A percentile compares a stretch with the other conserved stretches of the same genome.
Conservation (phyloP, 2,113 vertebrate species). For the Phalacrocorax carbo region DNA sequence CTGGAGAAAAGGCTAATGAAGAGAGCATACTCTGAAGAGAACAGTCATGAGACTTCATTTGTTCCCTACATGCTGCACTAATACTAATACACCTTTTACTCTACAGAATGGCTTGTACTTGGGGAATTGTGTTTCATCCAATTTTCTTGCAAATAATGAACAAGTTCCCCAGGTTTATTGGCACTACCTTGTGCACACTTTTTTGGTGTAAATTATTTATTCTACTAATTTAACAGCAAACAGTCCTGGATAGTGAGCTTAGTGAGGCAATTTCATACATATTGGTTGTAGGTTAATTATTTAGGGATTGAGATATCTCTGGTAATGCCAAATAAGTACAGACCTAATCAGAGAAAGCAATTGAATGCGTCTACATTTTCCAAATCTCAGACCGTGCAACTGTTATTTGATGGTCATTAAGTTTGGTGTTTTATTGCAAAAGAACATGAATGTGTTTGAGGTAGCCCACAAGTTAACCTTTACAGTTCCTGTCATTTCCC, state of each 20-base stretch:
- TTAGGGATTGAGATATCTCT: constrained; percentile 73
- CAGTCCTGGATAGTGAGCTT: constrained; percentile 65
- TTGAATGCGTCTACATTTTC: constrained; percentile 39
- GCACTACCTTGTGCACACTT: constrained; percentile 62
- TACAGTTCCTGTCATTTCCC: neutral
- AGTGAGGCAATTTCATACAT: constrained; percentile 69
- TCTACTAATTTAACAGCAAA: constrained; percentile 76
- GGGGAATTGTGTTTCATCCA: constrained; percentile 68
- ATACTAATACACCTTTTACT: constrained; percentile 37
- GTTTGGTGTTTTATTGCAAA: neutral
- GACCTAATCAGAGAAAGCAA: constrained; percentile 52
- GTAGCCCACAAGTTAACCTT: constrained; percentile 7
- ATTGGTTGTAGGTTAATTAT: constrained; percentile 78
- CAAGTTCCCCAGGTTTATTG: constrained; percentile 68
- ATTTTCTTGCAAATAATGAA: constrained; percentile 76
- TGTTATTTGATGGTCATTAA: constrained; percentile 21
- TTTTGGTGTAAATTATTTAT: constrained; percentile 80
- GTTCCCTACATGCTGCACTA: neutral
- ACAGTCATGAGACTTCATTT: constrained; percentile 27
- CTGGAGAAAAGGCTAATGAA: neutral
- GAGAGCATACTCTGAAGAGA: neutral
- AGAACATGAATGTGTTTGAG: neutral
- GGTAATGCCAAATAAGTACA: constrained; percentile 68
- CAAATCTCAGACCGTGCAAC: constrained; percentile 8
- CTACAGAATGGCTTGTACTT: constrained; percentile 41